Conservation (phyloP, 2,797 vertebrate genomes). For the Glossophaga mutica region DNA sequence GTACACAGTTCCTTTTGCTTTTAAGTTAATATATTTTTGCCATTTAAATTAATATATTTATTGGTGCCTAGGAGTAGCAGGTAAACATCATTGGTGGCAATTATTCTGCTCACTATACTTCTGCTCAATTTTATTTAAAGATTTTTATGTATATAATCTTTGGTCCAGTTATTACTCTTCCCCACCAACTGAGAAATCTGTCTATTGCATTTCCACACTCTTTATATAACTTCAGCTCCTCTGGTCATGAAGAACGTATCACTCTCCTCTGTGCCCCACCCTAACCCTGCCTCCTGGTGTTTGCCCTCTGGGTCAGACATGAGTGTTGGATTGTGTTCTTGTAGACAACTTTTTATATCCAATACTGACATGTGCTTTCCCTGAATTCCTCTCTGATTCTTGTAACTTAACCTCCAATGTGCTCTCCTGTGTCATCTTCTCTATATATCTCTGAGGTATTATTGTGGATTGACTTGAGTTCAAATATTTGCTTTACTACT, state of each 20-base stretch:
- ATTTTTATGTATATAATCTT: neutral
- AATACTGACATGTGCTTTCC: neutral
- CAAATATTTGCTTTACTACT: conserved; percentile 37
- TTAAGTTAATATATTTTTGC: neutral
- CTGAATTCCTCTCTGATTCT: conserved; percentile 19
- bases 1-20: neutral
- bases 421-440: neutral
- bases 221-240: neutral
- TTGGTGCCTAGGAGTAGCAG: neutral
- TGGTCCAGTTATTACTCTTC: neutral
- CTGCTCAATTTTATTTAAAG: neutral
- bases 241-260: neutral
- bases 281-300: neutral
- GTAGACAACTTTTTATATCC: neutral
- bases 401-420: neutral
- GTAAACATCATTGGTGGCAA: neutral
- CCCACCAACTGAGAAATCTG: neutral
- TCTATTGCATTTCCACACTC: neutral
- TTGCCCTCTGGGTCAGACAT: neutral
- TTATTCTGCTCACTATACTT: neutral
- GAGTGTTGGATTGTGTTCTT: neutral
- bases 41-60: neutral
- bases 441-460: conserved; percentile 12
- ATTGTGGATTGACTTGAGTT: neutral
- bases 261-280: fast-evolving